These are phyloP conservation scores for Pachypanchax playfairii DNA, from an alignment of 2,113 vertebrate species.

Conservation along the genomic window DNA sequence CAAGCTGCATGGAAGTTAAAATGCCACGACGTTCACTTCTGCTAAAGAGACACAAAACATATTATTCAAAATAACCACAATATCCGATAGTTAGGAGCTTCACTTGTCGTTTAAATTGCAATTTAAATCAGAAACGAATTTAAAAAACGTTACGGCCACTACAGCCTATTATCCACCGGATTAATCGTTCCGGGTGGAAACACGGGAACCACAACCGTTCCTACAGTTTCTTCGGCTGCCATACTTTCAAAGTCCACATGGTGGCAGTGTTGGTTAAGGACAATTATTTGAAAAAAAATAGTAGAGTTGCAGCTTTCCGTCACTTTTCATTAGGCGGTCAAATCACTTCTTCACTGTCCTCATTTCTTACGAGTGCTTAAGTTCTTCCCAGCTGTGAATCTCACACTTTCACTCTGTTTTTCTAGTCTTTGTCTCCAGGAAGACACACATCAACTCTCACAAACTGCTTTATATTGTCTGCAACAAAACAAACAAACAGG, in stretches of 20 bases:
- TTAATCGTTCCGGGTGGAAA: conserved; percentile 57
- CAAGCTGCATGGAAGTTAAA: conserved; percentile 5
- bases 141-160: neutral
- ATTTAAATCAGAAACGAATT: neutral
- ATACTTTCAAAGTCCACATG: conserved; percentile 31
- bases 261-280: conserved; percentile 50
- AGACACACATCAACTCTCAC: neutral
- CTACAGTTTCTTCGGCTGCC: conserved; percentile 4
- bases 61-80: neutral
- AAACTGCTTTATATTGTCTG: too few relatives aligned
- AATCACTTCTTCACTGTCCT: neutral
- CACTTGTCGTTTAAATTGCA: neutral
- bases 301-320: neutral
- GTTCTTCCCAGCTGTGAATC: neutral
- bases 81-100: neutral
- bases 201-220: conserved; percentile 48
- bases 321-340: neutral
- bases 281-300: neutral
- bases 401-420: neutral
- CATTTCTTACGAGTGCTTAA: neutral
- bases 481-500: too few relatives aligned
- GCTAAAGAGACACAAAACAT: neutral
- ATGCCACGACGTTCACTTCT: neutral
- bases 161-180: neutral
- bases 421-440: neutral